Evolutionary conservation across 2,113 vertebrate genomes (phyloP).

Genomic region (Alligator sinensis): DNA sequence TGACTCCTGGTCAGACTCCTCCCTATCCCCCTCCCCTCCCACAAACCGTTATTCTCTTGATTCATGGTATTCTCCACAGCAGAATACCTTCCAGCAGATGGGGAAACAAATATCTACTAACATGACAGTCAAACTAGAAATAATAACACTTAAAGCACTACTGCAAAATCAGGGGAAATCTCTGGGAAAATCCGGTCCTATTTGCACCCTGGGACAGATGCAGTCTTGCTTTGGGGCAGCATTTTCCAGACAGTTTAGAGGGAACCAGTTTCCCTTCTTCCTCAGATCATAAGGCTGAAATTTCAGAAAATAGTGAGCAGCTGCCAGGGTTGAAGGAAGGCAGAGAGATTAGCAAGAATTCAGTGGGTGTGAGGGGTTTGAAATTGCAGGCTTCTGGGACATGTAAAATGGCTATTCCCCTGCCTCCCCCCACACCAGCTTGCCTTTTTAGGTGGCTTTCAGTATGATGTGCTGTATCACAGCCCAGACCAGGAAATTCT

Average conservation of each 20-base stretch:
- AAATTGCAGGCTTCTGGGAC: background rate
- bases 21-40: background rate
- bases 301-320: background rate
- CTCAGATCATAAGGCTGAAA: background rate
- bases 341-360: background rate
- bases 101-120: background rate
- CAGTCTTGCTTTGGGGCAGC: background rate
- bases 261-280: background rate
- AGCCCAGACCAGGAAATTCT: background rate
- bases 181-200: background rate
- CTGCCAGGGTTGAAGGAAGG: background rate
- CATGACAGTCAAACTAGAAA: background rate
- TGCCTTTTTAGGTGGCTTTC: background rate
- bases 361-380: background rate
- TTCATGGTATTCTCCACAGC: rapidly evolving
- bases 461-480: background rate
- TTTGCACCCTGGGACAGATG: background rate
- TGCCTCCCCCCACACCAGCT: background rate
- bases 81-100: background rate
- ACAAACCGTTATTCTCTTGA: background rate
- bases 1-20: background rate
- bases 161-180: rapidly evolving
- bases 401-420: background rate
- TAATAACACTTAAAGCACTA: background rate
- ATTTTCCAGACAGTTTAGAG: background rate